Evolutionary conservation across 2,797 vertebrate species (phyloP).

Genomic region (Arctocebus calabarensis): DNA sequence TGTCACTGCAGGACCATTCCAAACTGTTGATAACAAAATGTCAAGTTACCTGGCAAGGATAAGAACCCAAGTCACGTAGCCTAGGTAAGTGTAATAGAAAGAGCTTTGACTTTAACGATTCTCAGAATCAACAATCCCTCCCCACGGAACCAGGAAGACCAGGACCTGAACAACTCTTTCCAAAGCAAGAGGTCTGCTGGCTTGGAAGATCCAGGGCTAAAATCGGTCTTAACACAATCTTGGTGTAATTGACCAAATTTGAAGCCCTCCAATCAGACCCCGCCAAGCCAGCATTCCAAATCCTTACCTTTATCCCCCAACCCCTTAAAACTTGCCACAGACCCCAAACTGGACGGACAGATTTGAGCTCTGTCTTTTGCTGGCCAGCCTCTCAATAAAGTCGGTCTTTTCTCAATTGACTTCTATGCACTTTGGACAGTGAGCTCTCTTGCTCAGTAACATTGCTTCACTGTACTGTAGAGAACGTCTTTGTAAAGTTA

Average conservation of each 20-base stretch:
- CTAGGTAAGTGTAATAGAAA: background rate
- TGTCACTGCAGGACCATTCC: background rate
- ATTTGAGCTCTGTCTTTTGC: background rate
- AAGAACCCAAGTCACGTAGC: background rate
- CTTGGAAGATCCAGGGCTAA: background rate
- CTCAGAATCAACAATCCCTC: background rate
- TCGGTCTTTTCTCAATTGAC: background rate
- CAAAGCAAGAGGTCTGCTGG: background rate
- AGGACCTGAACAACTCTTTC: background rate
- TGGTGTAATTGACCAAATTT: background rate
- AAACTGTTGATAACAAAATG: background rate
- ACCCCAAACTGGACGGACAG: background rate
- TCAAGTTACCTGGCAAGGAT: background rate
- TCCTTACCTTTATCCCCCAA: background rate
- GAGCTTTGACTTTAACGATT: background rate
- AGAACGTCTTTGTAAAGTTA: constrained; percentile 7
- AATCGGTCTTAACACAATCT: background rate
- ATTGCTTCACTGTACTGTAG: constrained; percentile 9
- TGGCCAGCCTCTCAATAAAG: background rate
- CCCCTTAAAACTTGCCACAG: background rate
- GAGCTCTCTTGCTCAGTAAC: background rate
- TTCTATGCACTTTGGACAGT: background rate
- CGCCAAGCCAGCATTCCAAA: background rate
- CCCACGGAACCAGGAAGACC: background rate
- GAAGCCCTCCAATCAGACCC: background rate